Evolutionary conservation across 2,797 vertebrate species (phyloP), one percentile per base, ranked within the genome.

Genomic region (Protosalanx chinensis): DNA sequence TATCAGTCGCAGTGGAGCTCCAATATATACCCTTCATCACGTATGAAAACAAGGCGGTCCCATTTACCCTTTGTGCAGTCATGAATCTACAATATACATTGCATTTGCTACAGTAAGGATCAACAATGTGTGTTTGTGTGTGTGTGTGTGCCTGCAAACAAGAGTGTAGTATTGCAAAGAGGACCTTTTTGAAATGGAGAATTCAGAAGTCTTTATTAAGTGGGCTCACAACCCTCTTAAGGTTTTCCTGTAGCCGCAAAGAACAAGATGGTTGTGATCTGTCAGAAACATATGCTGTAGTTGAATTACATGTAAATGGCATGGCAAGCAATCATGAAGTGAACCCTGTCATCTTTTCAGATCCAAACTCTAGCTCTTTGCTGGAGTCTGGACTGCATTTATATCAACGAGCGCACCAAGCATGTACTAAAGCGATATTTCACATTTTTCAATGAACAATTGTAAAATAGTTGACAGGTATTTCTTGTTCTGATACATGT

Each of bases 401-500:
- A 8, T 8, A 7, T 8, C 35, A 37, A 7, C 35, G 6, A 85
- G 86, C 83, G 77, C 82, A 82, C 75, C 80, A 81, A 87, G 79
- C 71, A 6, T n/a, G 6, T 75, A 72, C 68, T 84, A 76, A 84
- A 85, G 82, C 85, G 76, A 81, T 79, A 79, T 84, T 89, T 65
- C 78, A 89, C 84, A 86, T 86, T 87, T 84, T 88, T 78, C 86
- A 86, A 75, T 87, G 6, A 37, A 37, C 35, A 37, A 8, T 37
- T 37, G 35, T 8, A 37, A 37, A 6, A 37, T 37, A 37, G 35
- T 37, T 37, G 35, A 37, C 35, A 37, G 7, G 35, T 37, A 8
- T 37, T 37, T 37, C 35, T 37, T 37, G 35, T 37, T 37, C 35
- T 37, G 35, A 37, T 7, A 7, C 35, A 6, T 8, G 35, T 37